These are phyloP conservation scores for Dichetophora obliterata DNA, from an alignment of 2,888 invertebrate genomes.

Conservation along the genomic window DNA sequence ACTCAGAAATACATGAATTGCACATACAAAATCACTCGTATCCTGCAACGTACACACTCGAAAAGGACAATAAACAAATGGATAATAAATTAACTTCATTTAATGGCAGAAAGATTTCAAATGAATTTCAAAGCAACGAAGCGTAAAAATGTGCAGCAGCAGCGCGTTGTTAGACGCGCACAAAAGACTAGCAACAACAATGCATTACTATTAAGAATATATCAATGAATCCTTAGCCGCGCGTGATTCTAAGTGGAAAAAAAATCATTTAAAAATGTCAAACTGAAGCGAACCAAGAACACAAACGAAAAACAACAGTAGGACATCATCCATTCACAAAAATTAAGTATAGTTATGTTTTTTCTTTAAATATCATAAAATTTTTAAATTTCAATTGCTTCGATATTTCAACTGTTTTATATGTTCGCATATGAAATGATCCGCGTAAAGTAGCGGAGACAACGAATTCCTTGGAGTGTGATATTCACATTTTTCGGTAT, in stretches of 20 bases:
- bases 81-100: constrained; percentile 67
- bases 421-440: constrained; percentile 20
- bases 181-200: constrained; percentile 31
- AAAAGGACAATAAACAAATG: constrained; percentile 52
- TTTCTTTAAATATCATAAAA: background rate
- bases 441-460: background rate
- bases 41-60: constrained; percentile 24
- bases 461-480: constrained; percentile 37
- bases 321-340: background rate
- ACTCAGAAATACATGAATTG: constrained; percentile 18
- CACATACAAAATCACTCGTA: background rate
- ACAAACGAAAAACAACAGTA: background rate
- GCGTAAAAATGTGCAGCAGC: constrained; percentile 62
- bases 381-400: background rate
- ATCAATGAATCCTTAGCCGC: constrained; percentile 66
- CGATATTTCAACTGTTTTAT: background rate
- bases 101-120: constrained; percentile 64
- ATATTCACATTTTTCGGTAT: constrained; percentile 26
- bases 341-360: constrained; percentile 17
- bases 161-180: background rate
- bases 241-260: constrained; percentile 53
- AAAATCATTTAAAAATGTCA: background rate
- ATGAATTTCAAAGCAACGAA: constrained; percentile 68
- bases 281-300: background rate
- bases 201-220: constrained; percentile 34